Evolutionary conservation across 1,140 invertebrate genomes (phyloP).

Genomic region (Marisa cornuarietis): DNA sequence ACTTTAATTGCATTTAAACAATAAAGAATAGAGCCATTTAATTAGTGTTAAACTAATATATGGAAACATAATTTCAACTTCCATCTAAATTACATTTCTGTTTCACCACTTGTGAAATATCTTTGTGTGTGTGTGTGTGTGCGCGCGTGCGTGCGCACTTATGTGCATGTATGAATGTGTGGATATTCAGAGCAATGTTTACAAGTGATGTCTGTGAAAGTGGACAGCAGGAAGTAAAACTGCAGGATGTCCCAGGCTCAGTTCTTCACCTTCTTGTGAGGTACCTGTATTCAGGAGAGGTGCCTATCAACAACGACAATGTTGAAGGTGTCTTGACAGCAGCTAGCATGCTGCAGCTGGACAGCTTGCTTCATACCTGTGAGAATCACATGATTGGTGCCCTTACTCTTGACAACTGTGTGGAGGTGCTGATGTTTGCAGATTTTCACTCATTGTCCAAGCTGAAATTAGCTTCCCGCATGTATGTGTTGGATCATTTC

Average conservation of each 20-base stretch:
- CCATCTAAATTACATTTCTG: not conserved
- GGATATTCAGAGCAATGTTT: slow-evolving; percentile 51
- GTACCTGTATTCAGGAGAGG: slow-evolving; percentile 49
- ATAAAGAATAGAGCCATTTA: not conserved
- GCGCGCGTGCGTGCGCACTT: no score
- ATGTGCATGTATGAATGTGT: slow-evolving; percentile 7
- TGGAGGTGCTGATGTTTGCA: slow-evolving; percentile 49
- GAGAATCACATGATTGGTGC: slow-evolving; percentile 43
- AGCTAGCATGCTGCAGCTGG: slow-evolving; percentile 51
- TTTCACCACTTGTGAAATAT: not conserved
- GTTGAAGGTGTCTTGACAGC: slow-evolving; percentile 52
- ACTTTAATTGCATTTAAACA: not conserved
- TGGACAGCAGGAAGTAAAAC: slow-evolving; percentile 28
- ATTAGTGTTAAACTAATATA: not conserved
- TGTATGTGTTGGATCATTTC: slow-evolving; percentile 54
- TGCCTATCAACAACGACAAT: slow-evolving; percentile 48
- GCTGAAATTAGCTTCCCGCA: slow-evolving; percentile 33
- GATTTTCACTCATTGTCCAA: slow-evolving; percentile 38
- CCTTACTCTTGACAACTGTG: slow-evolving; percentile 42
- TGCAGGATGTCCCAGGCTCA: slow-evolving; percentile 39
- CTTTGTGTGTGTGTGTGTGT: not conserved
- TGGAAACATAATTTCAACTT: not conserved
- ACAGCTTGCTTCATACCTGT: slow-evolving; percentile 41
- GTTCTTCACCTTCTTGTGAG: slow-evolving; percentile 39
- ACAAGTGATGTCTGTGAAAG: slow-evolving; percentile 47